Percentiles rank a stretch among this genome's conserved stretches.
Conservation (phyloP, 2,888 invertebrate species). For the Aspidiotus destructor region DNA sequence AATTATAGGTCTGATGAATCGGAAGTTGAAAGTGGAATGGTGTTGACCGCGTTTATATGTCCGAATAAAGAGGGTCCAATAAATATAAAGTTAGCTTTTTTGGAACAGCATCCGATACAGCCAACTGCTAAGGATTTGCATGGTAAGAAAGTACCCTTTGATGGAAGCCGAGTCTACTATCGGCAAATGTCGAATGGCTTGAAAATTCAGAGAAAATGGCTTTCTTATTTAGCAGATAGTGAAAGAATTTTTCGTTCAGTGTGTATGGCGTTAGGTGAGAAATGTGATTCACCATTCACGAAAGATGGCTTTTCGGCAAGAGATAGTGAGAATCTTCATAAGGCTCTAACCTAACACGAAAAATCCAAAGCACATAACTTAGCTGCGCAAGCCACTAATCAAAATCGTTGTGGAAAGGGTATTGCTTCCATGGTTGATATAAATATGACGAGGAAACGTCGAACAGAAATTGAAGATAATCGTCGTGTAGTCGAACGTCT, state of each 20-base stretch:
- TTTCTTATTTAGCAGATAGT: neutral
- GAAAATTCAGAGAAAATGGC: conserved; percentile 4
- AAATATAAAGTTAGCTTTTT: conserved; percentile 21
- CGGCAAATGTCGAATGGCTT: neutral
- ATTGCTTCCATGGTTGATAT: conserved; percentile 1
- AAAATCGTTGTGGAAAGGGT: conserved; percentile 1
- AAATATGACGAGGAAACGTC: conserved; percentile 9
- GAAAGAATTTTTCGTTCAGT: neutral
- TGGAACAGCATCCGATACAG: conserved; percentile 17
- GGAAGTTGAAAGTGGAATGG: conserved; percentile 2
- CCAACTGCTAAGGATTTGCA: conserved; percentile 14
- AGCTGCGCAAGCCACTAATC: conserved; percentile 1
- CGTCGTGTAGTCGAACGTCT: conserved; percentile 9
- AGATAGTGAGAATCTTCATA: neutral
- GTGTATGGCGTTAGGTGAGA: neutral
- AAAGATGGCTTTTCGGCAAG: conserved; percentile 2
- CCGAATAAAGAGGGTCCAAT: conserved; percentile 8
- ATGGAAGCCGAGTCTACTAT: conserved; percentile 6
- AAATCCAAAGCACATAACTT: neutral
- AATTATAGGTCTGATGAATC: conserved; percentile 4
- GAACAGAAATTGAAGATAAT: conserved; percentile 8
- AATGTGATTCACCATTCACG: neutral
- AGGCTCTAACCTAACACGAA: neutral
- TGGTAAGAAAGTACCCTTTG: conserved; percentile 16
- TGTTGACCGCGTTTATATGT: conserved; percentile 11